phyloP scores from a whole-genome alignment of 2,113 vertebrate genomes.

The Ammodytes dubius region DNA sequence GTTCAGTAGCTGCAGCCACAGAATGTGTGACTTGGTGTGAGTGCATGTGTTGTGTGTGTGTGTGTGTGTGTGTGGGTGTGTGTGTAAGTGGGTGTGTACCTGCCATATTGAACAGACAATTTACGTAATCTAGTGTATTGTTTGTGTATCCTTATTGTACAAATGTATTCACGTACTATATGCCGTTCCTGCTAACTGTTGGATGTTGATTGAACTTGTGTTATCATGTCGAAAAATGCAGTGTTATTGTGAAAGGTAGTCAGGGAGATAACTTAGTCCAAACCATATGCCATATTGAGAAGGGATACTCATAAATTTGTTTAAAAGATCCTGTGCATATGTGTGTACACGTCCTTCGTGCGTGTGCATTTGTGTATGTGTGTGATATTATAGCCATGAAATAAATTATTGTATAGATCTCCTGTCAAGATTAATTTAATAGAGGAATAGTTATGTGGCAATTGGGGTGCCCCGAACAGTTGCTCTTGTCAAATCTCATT shows the following conservation, averaged over 20 bases:
- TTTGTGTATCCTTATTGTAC: conserved; percentile 81
- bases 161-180: conserved; percentile 77
- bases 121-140: conserved; percentile 69
- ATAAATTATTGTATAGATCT: conserved; percentile 59
- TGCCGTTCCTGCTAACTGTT: conserved; percentile 80
- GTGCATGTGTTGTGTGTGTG: conserved; percentile 24
- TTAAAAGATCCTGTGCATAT: conserved; percentile 46
- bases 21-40: conserved; percentile 46
- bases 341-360: conserved; percentile 43
- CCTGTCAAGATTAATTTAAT: conserved; percentile 45
- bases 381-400: conserved; percentile 66
- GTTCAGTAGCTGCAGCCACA: conserved; percentile 47
- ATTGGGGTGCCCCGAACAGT: conserved; percentile 5
- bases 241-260: conserved; percentile 78
- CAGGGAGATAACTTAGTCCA: conserved; percentile 70
- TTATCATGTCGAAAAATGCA: conserved; percentile 76
- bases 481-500: conserved; percentile 50
- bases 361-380: conserved; percentile 65
- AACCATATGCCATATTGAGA: conserved; percentile 63
- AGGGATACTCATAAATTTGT: conserved; percentile 50
- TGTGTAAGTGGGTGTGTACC: conserved; percentile 38
- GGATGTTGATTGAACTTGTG: conserved; percentile 71
- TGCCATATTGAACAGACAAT: conserved; percentile 67
- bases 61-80: conserved; percentile 13
- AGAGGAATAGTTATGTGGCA: conserved; percentile 28